Base-by-base conservation (phyloP, 2,888 invertebrate genomes). In the Gymnoscelis rufifasciata region DNA sequence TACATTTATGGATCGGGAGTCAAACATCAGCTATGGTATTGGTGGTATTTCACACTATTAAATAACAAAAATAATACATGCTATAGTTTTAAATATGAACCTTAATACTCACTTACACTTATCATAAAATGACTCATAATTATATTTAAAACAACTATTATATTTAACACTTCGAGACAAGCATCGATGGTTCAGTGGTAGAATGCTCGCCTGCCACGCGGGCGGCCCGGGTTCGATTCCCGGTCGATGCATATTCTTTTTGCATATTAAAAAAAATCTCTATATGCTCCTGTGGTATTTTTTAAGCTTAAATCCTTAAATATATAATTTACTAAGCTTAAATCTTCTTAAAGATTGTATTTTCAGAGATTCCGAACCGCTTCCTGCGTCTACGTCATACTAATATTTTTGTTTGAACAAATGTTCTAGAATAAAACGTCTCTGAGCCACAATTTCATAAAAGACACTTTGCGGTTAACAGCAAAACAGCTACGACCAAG, bases 221-320 rank as follows among this genome's bases (percentile, higher is more conserved):
- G 88, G 88, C 88, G 88, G 88, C 88, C 88, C 88, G 88, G 88
- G 88, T 88, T 88, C 88, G 88, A 88, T 89, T 88, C 88, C 88
- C 88, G 88, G 88, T 82, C 88, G 88, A 88, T 88, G 88, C 88
- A 88, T 0, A 35, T 19, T 3, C 35, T 19, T 35, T 35, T 35
- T 19, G 33, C 14, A 10, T 3, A 5, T 19, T 35, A 10, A 15
- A 6, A 11, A n/a, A 15, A 14, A 7, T 7, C n/a, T 1, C 5
- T 4, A n/a, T 15, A 5, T 15, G 2, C 2, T 19, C 5, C 19
- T 19, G 19, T 19, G n/a, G n/a, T n/a, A n/a, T n/a, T n/a, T n/a
- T n/a, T n/a, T n/a, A n/a, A n/a, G n/a, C n/a, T n/a, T n/a, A n/a
- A n/a, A n/a, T n/a, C n/a, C n/a, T n/a, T n/a, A n/a, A n/a, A n/a